phyloP scores from a whole-genome alignment of 2,797 vertebrate species.

The Hoplostethus atlanticus region DNA sequence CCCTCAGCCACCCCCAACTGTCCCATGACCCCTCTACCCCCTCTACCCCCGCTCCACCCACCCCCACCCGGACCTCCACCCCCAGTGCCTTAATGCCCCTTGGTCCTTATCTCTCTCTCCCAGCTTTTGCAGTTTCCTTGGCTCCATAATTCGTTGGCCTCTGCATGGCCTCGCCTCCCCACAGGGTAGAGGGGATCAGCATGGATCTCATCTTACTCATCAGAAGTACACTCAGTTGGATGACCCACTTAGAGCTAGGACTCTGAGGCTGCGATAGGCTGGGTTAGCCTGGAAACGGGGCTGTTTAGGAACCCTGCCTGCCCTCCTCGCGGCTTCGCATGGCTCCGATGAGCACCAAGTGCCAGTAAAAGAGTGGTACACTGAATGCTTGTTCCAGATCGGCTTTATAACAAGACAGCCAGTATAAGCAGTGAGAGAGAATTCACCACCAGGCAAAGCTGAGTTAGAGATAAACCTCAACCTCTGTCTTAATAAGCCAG shows the following conservation, averaged over 20 bases:
- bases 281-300: slow-evolving; percentile 40
- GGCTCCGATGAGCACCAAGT: slow-evolving; percentile 55
- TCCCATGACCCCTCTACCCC: neutral
- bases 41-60: no score
- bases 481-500: slow-evolving; percentile 52
- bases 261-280: slow-evolving; percentile 44
- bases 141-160: slow-evolving; percentile 61
- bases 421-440: slow-evolving; percentile 41
- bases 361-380: slow-evolving; percentile 53
- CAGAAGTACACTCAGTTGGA: slow-evolving; percentile 56
- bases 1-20: slow-evolving; percentile 32
- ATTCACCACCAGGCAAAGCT: slow-evolving; percentile 48
- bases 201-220: slow-evolving; percentile 67
- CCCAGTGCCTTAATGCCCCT: slow-evolving; percentile 17
- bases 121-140: slow-evolving; percentile 58
- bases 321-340: slow-evolving; percentile 52
- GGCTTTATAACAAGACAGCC: slow-evolving; percentile 62
- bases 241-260: slow-evolving; percentile 63
- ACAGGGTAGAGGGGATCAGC: slow-evolving; percentile 48
- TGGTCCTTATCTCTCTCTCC: slow-evolving; percentile 47
- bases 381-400: slow-evolving; percentile 66
- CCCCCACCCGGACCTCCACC: neutral
- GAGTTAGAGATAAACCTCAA: slow-evolving; percentile 44
- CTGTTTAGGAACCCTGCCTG: slow-evolving; percentile 36
- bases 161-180: slow-evolving; percentile 73